A percentile compares a stretch with the other conserved stretches of the same genome.
These are phyloP conservation scores for Clanis bilineata DNA, from an alignment of 2,888 invertebrate genomes.

Conservation along the genomic window DNA sequence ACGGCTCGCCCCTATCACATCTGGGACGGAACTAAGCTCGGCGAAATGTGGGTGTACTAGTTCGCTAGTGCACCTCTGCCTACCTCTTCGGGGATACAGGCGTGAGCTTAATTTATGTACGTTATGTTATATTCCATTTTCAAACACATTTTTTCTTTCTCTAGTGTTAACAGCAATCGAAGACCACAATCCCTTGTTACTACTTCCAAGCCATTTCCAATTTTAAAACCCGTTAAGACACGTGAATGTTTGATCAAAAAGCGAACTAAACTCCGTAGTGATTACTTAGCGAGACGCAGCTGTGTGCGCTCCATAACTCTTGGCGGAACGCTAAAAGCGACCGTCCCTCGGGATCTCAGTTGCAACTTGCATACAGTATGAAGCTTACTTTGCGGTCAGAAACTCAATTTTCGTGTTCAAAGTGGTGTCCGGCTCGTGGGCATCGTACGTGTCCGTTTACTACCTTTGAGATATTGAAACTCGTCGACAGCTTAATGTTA, in stretches of 20 bases:
- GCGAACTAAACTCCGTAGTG: not conserved
- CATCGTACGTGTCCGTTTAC: conserved; percentile 25
- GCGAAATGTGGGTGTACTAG: too few relatives aligned
- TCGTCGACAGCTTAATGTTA: not conserved
- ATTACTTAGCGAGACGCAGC: not conserved
- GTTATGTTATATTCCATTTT: too few relatives aligned
- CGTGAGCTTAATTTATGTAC: too few relatives aligned
- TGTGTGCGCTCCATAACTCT: conserved; percentile 9
- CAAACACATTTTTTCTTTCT: not conserved
- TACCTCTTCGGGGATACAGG: too few relatives aligned
- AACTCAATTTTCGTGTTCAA: conserved; percentile 80
- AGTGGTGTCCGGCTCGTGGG: conserved; percentile 48
- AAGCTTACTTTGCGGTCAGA: conserved; percentile 68
- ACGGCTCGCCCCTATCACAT: too few relatives aligned
- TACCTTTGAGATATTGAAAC: conserved; percentile 5
- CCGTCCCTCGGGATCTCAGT: conserved; percentile 12
- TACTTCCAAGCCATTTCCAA: not conserved
- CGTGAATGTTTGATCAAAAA: not conserved
- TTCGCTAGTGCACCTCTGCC: too few relatives aligned
- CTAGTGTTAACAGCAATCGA: too few relatives aligned
- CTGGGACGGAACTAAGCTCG: too few relatives aligned
- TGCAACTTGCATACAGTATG: conserved; percentile 68
- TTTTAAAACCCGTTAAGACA: not conserved
- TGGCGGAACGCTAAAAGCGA: conserved; percentile 33
- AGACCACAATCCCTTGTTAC: not conserved